Evolutionary conservation across 2,113 vertebrate species (phyloP), one percentile per base, ranked within the genome.

Genomic region (Benitochromis conjunctus): DNA sequence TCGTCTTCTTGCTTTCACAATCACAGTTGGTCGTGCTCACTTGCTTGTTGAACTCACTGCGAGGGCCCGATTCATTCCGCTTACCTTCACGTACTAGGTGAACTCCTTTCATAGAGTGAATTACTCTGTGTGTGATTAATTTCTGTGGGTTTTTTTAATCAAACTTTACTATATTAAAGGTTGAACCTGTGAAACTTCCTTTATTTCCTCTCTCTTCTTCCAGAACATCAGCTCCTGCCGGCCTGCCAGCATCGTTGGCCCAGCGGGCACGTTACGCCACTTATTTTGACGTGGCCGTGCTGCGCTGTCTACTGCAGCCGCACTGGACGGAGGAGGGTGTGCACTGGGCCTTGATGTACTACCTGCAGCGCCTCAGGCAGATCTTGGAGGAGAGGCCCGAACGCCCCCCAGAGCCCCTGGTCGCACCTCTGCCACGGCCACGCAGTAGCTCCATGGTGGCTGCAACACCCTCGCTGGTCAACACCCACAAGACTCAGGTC

Each of bases 381-480:
- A 98, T 99, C 96, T 93, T 99, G 46, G 98, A 99, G 93, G 98
- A 99, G 89, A 97, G 98, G n/a, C 98, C 98, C 0, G 97, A 99
- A 78, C 97, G 97, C 4, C 64, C 96, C 1, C 96, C 97, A 0
- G 98, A 99, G 21, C 97, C 97, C 1, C 96, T 97, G 55, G 85
- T 97, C 7, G 88, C 95, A 2, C 97, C 97, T 38, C 93, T 99
- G 82, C 97, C 98, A 1, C 97, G 99, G 13, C 98, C 98, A 1
- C 97, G 98, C 62, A 99, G 99, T 91, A 99, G 98, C 94, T 99
- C 99, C 18, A 99, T 99, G 99, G 98, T 99, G 94, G 99, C 98
- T 0, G 97, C 97, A 5, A 95, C 98, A 0, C 98, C 99, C 2
- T 99, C 98, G 0, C 93, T 99, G 85, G 99, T 99, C 91, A 99